phyloP scores from a whole-genome alignment of 2,888 invertebrate species.

The Celastrina argiolus region DNA sequence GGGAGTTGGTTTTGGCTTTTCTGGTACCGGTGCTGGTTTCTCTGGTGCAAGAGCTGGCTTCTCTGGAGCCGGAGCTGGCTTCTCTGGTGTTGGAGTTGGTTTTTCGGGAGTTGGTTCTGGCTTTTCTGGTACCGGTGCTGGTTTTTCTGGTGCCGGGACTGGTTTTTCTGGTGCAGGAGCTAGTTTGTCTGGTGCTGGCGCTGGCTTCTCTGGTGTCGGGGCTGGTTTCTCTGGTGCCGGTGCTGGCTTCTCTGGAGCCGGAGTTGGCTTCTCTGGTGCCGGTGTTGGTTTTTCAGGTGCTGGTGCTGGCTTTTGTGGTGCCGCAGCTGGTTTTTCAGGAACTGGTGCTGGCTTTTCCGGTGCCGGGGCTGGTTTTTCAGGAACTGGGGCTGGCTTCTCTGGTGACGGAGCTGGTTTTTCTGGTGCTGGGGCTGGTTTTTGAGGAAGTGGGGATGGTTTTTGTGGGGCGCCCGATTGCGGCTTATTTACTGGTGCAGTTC shows the following conservation, averaged over 20 bases:
- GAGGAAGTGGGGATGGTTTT: background rate
- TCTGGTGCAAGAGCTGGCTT: background rate
- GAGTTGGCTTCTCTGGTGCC: background rate
- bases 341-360: background rate
- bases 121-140: background rate
- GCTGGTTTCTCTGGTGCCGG: background rate
- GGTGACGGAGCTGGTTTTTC: background rate
- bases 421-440: background rate
- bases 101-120: background rate
- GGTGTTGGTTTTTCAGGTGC: background rate
- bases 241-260: background rate
- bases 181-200: no score
- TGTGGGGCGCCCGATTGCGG: background rate
- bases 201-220: no score
- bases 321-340: background rate
- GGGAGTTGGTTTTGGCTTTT: background rate
- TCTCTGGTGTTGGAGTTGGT: background rate
- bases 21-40: background rate
- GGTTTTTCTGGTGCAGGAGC: background rate
- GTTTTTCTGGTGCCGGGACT: background rate
- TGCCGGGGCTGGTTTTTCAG: background rate
- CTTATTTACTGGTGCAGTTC: conserved; percentile 18
- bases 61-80: conserved; percentile 1
- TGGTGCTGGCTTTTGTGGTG: background rate
- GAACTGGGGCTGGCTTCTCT: background rate